Evolutionary conservation across 2,797 vertebrate species (phyloP), one percentile per base, ranked within the genome.

Genomic region (Myotis daubentonii): DNA sequence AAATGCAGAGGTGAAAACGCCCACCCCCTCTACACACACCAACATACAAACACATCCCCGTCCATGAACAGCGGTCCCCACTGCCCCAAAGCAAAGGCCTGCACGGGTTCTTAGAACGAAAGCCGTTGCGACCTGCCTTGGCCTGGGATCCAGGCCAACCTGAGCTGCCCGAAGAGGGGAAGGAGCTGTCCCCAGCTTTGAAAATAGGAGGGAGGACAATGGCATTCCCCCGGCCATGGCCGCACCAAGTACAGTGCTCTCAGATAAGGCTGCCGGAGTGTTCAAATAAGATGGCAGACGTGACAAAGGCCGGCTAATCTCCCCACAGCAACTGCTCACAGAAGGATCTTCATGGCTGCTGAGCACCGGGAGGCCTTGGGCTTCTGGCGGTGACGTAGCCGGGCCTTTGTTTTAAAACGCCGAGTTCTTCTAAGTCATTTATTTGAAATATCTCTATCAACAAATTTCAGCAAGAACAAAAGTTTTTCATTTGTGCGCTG

Each of bases 401-500:
- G 0, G 85, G 6, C 19, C 55, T 6, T 89, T 95, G 97, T 96
- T 96, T 95, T 92, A 95, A 97, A 2, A 70, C 6, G 89, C 12
- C 1, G 2, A 94, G 93, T 84, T 94, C 95, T 97, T 17, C 30
- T 1, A 51, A 96, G 97, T 92, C 94, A 95, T 97, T 97, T 97
- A 96, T 97, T 96, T 96, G 97, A 98, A 95, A 95, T 98, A 98
- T 97, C 98, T 98, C 97, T 96, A 98, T 96, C 98, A 97, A 97
- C 96, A 98, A 98, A 98, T 98, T 98, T 98, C 96, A 96, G 95
- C 97, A 9, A 97, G 97, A 96, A 98, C 98, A 98, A 97, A 98
- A 98, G 98, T 98, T 98, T 97, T 96, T 97, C 95, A 97, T 97
- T 97, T 82, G 5, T 79, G 97, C 2, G 41, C 95, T 79, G 83